Conservation (phyloP, 2,113 vertebrate genomes). For the Rhinoptilus africanus region DNA sequence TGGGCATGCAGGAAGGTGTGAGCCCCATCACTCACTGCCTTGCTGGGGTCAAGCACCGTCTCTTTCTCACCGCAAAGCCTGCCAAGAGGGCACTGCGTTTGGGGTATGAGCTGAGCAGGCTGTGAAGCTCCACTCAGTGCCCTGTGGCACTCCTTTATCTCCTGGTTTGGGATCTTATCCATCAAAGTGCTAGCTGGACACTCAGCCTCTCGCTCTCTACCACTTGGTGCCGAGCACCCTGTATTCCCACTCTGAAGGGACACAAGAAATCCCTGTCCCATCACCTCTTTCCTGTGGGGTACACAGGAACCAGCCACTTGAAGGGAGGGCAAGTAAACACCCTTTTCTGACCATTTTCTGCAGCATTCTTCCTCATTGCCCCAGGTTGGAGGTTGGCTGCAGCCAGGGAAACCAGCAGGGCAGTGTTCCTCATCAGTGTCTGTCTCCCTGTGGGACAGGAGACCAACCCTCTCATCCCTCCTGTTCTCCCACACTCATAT, state of each 20-base stretch:
- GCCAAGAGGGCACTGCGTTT: neutral
- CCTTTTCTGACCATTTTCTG: neutral
- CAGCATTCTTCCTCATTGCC: neutral
- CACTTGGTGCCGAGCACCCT: neutral
- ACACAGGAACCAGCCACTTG: neutral
- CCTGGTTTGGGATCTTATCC: neutral
- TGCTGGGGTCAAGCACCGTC: neutral
- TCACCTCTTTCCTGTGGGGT: neutral
- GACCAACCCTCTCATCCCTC: neutral
- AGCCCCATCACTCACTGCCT: neutral
- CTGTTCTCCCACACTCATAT: neutral
- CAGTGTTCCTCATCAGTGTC: neutral
- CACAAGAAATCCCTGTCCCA: neutral
- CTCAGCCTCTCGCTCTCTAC: fast-evolving
- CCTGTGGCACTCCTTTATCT: neutral
- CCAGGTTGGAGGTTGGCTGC: neutral
- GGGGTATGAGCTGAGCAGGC: neutral
- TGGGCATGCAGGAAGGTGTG: neutral
- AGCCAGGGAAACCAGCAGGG: neutral
- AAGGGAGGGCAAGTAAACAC: neutral
- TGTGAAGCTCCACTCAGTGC: neutral
- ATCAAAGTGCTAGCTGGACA: neutral
- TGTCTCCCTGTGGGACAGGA: neutral
- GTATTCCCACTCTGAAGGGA: neutral
- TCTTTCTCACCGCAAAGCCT: neutral